Percentiles rank a stretch among this genome's conserved stretches.
These are phyloP conservation scores for Pterocles gutturalis DNA, from an alignment of 2,113 vertebrate species.

Conservation along the genomic window DNA sequence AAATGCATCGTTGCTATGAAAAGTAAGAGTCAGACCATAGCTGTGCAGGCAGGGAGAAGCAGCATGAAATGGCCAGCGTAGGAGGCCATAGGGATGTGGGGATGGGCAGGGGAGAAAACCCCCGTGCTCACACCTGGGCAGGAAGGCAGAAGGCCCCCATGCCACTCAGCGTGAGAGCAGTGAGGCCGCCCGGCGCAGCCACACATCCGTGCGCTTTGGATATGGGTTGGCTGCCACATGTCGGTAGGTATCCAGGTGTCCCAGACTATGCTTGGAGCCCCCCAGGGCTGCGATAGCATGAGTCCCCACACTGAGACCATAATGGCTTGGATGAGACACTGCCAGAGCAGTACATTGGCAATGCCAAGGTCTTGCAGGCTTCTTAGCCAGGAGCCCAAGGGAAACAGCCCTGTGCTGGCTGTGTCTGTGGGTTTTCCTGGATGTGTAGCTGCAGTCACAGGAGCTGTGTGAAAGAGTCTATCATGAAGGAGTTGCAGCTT, in stretches of 20 bases:
- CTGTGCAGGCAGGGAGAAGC: not conserved
- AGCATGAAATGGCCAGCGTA: not conserved
- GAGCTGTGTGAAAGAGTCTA: not conserved
- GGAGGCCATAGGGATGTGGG: not conserved
- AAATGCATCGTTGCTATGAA: not conserved
- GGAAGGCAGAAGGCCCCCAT: not conserved
- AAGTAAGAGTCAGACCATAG: accelerated
- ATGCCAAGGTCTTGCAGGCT: not conserved
- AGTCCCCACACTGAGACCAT: not conserved
- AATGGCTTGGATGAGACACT: accelerated
- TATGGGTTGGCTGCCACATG: accelerated
- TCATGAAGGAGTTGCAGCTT: accelerated
- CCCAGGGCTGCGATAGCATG: not conserved
- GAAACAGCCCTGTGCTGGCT: not conserved
- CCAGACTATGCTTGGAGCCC: not conserved
- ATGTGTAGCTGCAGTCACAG: not conserved
- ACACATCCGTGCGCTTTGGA: accelerated
- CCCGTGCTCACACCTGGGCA: not conserved
- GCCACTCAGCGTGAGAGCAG: not conserved
- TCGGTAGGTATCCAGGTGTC: not conserved
- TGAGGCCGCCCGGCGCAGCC: not conserved
- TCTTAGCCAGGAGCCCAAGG: not conserved
- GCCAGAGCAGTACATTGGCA: not conserved
- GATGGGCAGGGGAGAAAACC: not conserved
- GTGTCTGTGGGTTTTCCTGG: not conserved